Evolutionary conservation across 2,797 vertebrate genomes (phyloP).

Genomic region (Florisuga fusca): DNA sequence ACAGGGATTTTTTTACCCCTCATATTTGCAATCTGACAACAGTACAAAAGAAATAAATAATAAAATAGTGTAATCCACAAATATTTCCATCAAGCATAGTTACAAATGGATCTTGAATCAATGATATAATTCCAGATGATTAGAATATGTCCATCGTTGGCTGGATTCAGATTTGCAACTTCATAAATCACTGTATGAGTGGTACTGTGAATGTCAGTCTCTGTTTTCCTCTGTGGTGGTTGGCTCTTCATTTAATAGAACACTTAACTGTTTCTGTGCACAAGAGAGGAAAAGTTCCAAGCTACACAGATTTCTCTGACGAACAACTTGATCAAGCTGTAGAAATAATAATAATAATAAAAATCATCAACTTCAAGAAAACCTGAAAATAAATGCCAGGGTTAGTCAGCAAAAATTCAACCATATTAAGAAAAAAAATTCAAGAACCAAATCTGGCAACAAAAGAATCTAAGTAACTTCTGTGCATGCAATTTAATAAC

Average conservation of each 20-base stretch:
- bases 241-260: slow-evolving; percentile 77
- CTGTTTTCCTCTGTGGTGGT: slow-evolving; percentile 35
- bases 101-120: slow-evolving; percentile 27
- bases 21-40: not conserved
- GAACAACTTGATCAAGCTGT: slow-evolving; percentile 81
- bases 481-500: not conserved
- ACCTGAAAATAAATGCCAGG: not conserved
- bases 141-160: slow-evolving; percentile 14
- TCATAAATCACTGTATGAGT: not conserved
- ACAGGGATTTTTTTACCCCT: not conserved
- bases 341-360: not conserved
- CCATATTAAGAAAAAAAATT: not conserved
- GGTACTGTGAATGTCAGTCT: not conserved
- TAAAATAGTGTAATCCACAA: not conserved
- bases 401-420: not conserved
- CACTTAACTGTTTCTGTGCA: slow-evolving; percentile 82
- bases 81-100: not conserved
- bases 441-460: not conserved
- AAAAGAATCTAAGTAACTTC: not conserved
- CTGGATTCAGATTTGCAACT: slow-evolving; percentile 11
- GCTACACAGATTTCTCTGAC: slow-evolving; percentile 80
- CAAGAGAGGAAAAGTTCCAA: slow-evolving; percentile 85
- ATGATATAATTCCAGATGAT: not conserved
- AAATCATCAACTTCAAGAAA: not conserved
- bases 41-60: not conserved